phyloP scores from a whole-genome alignment of 1,140 invertebrate species.

The Medauroidea extradentata region DNA sequence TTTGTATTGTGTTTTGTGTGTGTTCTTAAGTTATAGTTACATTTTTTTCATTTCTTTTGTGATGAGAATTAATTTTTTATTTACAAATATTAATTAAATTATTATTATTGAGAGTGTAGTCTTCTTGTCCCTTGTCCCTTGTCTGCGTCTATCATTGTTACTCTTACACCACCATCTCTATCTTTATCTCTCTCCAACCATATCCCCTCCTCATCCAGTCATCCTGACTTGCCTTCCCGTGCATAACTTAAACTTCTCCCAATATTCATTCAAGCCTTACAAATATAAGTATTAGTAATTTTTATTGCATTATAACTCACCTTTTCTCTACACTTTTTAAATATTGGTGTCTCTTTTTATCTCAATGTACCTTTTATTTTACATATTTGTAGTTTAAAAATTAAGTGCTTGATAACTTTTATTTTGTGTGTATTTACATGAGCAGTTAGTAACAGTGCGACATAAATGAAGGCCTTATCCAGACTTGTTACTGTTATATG shows the following conservation, averaged over 20 bases:
- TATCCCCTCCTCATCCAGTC: neutral
- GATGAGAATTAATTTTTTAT: slow-evolving; percentile 5
- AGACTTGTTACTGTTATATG: too few relatives aligned
- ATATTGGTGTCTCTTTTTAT: slow-evolving; percentile 11
- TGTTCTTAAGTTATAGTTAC: slow-evolving; percentile 2
- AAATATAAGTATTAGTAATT: neutral
- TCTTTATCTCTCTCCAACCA: too few relatives aligned
- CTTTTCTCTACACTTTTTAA: slow-evolving; percentile 9
- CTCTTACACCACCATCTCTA: neutral
- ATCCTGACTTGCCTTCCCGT: slow-evolving; percentile 35
- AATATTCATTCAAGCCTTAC: slow-evolving; percentile 1
- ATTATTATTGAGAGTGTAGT: slow-evolving; percentile 5
- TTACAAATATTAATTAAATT: neutral
- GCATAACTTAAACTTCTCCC: neutral
- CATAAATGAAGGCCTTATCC: too few relatives aligned
- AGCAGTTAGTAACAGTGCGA: too few relatives aligned
- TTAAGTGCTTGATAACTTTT: neutral
- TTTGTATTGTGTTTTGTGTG: slow-evolving; percentile 5
- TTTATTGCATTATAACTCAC: slow-evolving; percentile 15
- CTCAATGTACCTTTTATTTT: neutral
- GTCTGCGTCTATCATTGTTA: slow-evolving; percentile 52
- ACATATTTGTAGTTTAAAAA: neutral
- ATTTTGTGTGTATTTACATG: too few relatives aligned
- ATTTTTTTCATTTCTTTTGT: slow-evolving; percentile 8
- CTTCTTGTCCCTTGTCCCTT: slow-evolving; percentile 42